These are phyloP conservation scores for Thysanoteuthis rhombus DNA, from an alignment of 2,888 invertebrate species.

Conservation along the genomic window DNA sequence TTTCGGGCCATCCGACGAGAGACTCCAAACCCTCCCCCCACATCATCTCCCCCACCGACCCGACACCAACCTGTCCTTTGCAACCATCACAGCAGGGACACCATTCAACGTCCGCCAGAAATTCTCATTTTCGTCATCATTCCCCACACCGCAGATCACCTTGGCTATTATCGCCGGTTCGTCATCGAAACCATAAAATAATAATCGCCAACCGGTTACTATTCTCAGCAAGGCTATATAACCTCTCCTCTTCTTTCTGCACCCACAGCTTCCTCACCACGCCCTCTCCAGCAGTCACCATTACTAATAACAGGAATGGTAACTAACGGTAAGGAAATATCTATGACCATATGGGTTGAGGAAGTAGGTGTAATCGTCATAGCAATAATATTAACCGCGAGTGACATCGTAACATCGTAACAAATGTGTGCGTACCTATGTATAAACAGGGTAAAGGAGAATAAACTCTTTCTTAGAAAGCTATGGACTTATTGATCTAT, in stretches of 20 bases:
- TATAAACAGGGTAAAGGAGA: too few species aligned
- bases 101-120: not conserved
- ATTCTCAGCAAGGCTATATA: not conserved
- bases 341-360: not conserved
- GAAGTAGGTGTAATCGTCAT: not conserved
- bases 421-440: too few species aligned
- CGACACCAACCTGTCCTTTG: not conserved
- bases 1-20: not conserved
- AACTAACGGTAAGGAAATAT: not conserved
- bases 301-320: not conserved
- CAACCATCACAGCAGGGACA: not conserved
- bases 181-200: not conserved
- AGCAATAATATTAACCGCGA: not conserved
- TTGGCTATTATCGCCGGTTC: not conserved
- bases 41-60: accelerated
- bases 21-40: not conserved
- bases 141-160: not conserved
- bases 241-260: not conserved
- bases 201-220: not conserved
- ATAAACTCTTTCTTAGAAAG: too few species aligned
- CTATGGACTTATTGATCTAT: too few species aligned
- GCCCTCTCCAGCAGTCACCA: not conserved
- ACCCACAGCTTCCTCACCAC: not conserved
- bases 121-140: not conserved
- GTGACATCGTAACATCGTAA: not conserved